Percentiles rank a stretch among this genome's conserved stretches.
These are phyloP conservation scores for Diadumene lineata DNA, from an alignment of 92 coral and sea anemone genomes.

Conservation along the genomic window DNA sequence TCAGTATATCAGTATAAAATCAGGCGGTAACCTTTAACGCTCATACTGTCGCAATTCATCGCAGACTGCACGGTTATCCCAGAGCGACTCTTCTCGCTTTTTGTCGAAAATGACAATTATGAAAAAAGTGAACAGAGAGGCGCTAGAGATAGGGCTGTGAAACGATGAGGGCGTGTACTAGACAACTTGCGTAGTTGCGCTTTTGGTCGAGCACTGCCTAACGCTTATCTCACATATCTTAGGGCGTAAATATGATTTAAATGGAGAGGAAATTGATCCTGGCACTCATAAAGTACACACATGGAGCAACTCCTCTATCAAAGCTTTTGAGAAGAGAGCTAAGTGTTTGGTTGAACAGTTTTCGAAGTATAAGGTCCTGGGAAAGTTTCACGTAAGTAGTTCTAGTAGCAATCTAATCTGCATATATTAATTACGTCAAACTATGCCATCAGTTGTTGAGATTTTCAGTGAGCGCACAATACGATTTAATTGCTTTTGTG, in stretches of 20 bases:
- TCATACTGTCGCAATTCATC: neutral
- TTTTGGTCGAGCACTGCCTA: too few relatives aligned
- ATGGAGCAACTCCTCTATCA: constrained; percentile 86
- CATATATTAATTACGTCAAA: neutral
- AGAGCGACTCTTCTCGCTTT: too few relatives aligned
- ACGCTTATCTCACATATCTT: neutral
- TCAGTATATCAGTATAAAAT: too few relatives aligned
- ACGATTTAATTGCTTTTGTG: too few relatives aligned
- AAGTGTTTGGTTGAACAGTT: constrained; percentile 93
- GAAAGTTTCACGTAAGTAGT: constrained; percentile 82
- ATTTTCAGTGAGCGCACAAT: too few relatives aligned
- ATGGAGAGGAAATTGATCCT: constrained; percentile 81
- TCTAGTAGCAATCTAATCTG: neutral
- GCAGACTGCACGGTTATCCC: too few relatives aligned
- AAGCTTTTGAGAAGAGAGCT: constrained; percentile 83
- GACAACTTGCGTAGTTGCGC: too few relatives aligned
- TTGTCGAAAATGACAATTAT: too few relatives aligned
- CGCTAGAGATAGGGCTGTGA: too few relatives aligned
- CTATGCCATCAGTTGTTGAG: too few relatives aligned
- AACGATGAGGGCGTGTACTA: too few relatives aligned
- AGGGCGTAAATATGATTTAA: constrained; percentile 92
- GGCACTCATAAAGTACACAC: constrained; percentile 28
- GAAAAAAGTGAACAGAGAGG: neutral
- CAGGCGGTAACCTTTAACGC: too few relatives aligned
- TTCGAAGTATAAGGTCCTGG: constrained; percentile 80